Evolutionary conservation across 2,113 vertebrate genomes (phyloP).

Genomic region (Acanthisitta chloris): DNA sequence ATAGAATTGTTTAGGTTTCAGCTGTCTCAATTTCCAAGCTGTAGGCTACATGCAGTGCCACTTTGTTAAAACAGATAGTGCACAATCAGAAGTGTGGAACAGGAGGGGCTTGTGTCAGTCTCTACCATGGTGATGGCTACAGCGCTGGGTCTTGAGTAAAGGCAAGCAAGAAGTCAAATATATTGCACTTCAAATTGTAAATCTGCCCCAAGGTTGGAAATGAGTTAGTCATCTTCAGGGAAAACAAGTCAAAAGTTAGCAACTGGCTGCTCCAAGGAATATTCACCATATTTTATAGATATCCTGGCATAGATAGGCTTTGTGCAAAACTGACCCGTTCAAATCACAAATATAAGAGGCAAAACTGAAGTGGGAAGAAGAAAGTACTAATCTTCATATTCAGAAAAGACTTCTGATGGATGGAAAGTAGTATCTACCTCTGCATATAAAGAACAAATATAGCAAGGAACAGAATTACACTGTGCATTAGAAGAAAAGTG

Average conservation of each 20-base stretch:
- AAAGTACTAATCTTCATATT: neutral
- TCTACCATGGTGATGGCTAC: neutral
- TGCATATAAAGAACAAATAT: neutral
- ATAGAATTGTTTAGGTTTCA: neutral
- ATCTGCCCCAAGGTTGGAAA: neutral
- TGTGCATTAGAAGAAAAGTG: neutral
- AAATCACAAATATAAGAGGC: neutral
- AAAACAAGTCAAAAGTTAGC: neutral
- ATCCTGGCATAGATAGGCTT: neutral
- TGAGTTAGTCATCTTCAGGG: neutral
- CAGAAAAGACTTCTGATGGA: neutral
- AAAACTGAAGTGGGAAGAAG: neutral
- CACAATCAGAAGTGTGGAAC: neutral
- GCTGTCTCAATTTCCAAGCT: neutral
- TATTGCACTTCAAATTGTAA: neutral
- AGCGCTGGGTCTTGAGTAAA: neutral
- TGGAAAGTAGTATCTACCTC: neutral
- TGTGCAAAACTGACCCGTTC: neutral
- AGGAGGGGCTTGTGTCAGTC: neutral
- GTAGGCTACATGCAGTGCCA: neutral
- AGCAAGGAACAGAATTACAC: neutral
- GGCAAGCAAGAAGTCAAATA: neutral
- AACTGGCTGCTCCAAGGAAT: neutral
- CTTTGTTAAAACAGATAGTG: neutral
- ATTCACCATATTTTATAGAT: neutral